Evolutionary conservation across 37 sponge, comb jelly and placozoan genomes (phyloP).

Genomic region (Tethya wilhelma): DNA sequence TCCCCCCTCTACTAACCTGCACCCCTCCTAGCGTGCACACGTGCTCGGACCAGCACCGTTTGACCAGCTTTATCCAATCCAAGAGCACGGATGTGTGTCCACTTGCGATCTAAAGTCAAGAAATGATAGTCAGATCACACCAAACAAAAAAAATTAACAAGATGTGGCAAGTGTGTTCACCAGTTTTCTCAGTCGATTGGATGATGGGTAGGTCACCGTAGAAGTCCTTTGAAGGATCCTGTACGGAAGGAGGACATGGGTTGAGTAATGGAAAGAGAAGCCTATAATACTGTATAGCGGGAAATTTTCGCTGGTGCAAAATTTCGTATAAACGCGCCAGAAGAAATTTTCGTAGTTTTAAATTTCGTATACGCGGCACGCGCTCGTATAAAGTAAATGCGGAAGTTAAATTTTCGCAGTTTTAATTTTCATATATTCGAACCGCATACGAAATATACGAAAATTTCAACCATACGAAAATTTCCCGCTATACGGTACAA

Average conservation of each 20-base stretch:
- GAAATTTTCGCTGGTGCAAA: no score
- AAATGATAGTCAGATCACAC: neutral
- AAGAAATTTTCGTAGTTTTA: no score
- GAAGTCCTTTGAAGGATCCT: conserved; percentile 78
- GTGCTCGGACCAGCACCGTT: conserved; percentile 82
- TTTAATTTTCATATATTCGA: no score
- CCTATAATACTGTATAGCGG: no score
- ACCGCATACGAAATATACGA: no score
- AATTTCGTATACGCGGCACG: no score
- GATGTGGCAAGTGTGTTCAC: conserved; percentile 17
- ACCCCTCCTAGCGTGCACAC: conserved; percentile 82
- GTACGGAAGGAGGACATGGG: neutral
- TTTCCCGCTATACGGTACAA: no score
- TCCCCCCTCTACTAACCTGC: conserved; percentile 63
- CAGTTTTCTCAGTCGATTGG: conserved; percentile 74
- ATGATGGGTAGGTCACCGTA: conserved; percentile 77
- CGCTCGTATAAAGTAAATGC: no score
- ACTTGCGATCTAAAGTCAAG: conserved; percentile 78
- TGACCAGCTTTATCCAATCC: conserved; percentile 52
- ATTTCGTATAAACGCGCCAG: no score
- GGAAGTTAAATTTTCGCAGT: no score
- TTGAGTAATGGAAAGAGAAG: neutral
- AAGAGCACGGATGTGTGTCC: conserved; percentile 77
- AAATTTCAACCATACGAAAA: no score
- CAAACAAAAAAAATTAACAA: neutral